Base-by-base conservation (phyloP, 1,140 invertebrate genomes). In the Drepana arcuata region DNA sequence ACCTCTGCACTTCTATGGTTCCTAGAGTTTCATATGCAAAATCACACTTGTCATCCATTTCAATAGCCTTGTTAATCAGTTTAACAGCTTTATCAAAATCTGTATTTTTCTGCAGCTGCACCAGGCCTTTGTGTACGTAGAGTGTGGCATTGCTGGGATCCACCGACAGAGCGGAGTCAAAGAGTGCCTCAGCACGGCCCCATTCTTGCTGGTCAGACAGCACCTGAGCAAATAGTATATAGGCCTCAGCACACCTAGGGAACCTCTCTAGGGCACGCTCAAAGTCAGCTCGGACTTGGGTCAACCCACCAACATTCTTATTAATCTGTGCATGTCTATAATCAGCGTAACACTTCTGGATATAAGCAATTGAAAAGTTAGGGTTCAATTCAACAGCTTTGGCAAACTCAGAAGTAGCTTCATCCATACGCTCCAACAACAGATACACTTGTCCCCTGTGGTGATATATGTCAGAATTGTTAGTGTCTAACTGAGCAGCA, bases 21-120 rank as follows among this genome's bases (percentile, higher is more conserved):
- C 93, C 96, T 30, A 98, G 84, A 14, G 95, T 96, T 85, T 99
- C 96, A 82, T 95, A 97, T 7, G 93, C 96, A 86, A 96, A 93
- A 84, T 95, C 92, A 86, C 95, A 97, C 77, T 93, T 94, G 14
- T 92, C 88, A 85, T 99, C 96, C 42, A 95, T 84, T 63, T 93
- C 87, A 38, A 98, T 89, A 2, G 94, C 95, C 81, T 92, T 89
- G 24, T 92, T 89, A 16, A 98, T 92, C 16, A 92, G 85, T 40
- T 90, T 84, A 0, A 94, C 85, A 16, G 93, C 92, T 59, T 90
- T 89, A n/a, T 93, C 89, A 28, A 95, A 85, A 72, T 96, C 85
- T 65, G 90, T 88, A 70, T 89, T 89, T 89, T 92, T 94, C 63
- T 96, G 93, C 25, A 97, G 77, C 39, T 91, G 84, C 45, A 97